These are phyloP conservation scores for Tachina grossa DNA, from an alignment of 2,888 invertebrate species.

Conservation along the genomic window DNA sequence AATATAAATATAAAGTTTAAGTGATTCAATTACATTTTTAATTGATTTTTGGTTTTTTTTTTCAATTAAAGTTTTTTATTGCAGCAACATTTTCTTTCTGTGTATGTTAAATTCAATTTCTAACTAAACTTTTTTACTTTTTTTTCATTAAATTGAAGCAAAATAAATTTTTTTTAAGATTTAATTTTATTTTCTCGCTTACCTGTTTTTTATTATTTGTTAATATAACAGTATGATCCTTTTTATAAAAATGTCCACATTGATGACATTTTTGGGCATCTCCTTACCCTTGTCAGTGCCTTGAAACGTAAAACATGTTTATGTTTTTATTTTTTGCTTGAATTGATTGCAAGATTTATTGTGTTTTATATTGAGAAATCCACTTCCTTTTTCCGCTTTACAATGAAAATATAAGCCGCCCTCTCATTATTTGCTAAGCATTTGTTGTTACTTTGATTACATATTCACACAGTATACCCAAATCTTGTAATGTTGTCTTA, in stretches of 20 bases:
- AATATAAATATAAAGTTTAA: too few species aligned
- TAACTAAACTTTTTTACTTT: too few species aligned
- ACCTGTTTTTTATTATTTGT: too few species aligned
- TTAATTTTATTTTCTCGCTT: too few species aligned
- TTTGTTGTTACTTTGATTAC: constrained; percentile 49
- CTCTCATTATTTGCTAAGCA: constrained; percentile 54
- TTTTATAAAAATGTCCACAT: not conserved
- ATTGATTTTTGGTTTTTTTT: too few species aligned
- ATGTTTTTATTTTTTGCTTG: not conserved
- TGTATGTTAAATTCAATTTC: too few species aligned
- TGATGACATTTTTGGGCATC: not conserved
- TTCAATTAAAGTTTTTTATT: too few species aligned
- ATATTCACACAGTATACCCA: constrained; percentile 57
- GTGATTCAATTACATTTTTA: too few species aligned
- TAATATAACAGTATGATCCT: not conserved
- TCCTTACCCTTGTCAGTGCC: not conserved
- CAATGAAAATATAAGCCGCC: constrained; percentile 59
- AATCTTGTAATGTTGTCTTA: constrained; percentile 53
- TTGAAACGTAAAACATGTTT: not conserved
- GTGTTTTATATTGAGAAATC: not conserved
- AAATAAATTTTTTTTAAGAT: too few species aligned
- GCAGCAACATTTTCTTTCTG: too few species aligned
- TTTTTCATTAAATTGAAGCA: too few species aligned
- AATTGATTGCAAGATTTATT: not conserved
- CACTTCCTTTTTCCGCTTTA: constrained; percentile 1